Conservation (phyloP, 2,797 vertebrate genomes). For the Gila robusta region DNA sequence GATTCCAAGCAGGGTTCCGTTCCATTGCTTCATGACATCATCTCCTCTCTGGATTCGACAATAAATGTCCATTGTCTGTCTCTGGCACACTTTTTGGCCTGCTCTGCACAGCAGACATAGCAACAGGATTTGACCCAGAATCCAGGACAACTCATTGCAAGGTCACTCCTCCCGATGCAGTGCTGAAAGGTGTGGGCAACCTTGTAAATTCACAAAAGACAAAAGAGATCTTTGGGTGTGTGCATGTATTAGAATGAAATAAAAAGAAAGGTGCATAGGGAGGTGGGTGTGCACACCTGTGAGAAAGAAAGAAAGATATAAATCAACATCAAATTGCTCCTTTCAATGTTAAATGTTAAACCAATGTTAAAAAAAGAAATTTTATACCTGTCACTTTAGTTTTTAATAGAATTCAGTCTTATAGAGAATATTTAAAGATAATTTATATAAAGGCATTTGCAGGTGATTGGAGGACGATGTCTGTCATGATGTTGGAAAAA, state of each 20-base stretch:
- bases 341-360: background rate
- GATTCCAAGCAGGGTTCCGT: background rate
- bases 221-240: slow-evolving; percentile 59
- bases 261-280: background rate
- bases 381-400: background rate
- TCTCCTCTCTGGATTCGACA: background rate
- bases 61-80: slow-evolving; percentile 25
- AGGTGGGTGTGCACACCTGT: background rate
- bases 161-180: slow-evolving; percentile 78
- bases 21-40: background rate
- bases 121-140: slow-evolving; percentile 63
- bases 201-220: slow-evolving; percentile 73
- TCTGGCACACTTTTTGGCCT: slow-evolving; percentile 52
- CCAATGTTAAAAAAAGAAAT: background rate
- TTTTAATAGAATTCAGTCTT: background rate
- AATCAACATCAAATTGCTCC: background rate
- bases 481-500: background rate
- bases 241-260: slow-evolving; percentile 50
- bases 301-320: background rate
- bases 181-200: slow-evolving; percentile 80
- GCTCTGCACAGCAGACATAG: slow-evolving; percentile 27
- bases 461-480: background rate
- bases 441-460: too few species aligned
- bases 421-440: too few species aligned
- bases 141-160: slow-evolving; percentile 74